Evolutionary conservation across 2,888 invertebrate genomes (phyloP).

Genomic region (Nebria salina): DNA sequence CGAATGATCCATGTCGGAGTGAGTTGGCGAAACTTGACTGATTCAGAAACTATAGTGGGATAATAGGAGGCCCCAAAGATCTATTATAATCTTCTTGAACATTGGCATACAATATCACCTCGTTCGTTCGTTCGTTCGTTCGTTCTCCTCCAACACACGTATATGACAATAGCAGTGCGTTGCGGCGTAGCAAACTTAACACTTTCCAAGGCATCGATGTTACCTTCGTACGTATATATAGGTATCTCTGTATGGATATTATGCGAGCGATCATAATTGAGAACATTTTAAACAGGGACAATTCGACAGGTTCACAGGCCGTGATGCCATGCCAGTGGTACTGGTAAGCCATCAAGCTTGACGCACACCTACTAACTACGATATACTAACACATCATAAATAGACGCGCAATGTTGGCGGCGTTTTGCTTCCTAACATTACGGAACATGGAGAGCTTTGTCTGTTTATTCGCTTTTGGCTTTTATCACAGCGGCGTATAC

Average conservation of each 20-base stretch:
- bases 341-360: background rate
- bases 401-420: background rate
- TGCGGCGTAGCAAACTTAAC: constrained; percentile 25
- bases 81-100: constrained; percentile 30
- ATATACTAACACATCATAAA: background rate
- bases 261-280: constrained; percentile 37
- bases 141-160: constrained; percentile 4
- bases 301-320: constrained; percentile 37
- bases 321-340: background rate
- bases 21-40: constrained; percentile 25
- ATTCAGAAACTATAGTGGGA: constrained; percentile 27
- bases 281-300: constrained; percentile 43
- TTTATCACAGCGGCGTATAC: background rate
- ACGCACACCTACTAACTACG: background rate
- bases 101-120: background rate
- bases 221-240: background rate
- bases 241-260: constrained; percentile 10
- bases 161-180: constrained; percentile 17
- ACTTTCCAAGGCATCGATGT: constrained; percentile 14
- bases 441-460: background rate
- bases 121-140: background rate
- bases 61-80: constrained; percentile 35
- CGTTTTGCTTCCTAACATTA: background rate
- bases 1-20: constrained; percentile 5
- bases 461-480: background rate